phyloP scores from a whole-genome alignment of 2,797 vertebrate species.

The Euphonia xanthogaster region DNA sequence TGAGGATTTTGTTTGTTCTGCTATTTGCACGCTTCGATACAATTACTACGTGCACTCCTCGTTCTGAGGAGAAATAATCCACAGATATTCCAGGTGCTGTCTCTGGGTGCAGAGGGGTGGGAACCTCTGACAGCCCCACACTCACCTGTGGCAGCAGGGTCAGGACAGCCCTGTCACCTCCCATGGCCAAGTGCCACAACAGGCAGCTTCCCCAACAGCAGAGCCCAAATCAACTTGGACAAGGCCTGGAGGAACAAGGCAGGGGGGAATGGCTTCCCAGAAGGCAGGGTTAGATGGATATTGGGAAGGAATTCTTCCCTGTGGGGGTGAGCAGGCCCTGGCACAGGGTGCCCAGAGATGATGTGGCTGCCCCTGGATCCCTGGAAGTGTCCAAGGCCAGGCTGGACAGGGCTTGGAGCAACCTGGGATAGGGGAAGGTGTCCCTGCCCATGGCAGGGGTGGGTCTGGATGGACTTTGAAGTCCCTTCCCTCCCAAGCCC shows the following conservation, averaged over 20 bases:
- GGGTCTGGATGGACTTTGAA: neutral
- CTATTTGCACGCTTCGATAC: constrained; percentile 28
- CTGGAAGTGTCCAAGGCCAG: neutral
- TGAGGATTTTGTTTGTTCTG: constrained; percentile 59
- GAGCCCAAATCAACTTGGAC: no score
- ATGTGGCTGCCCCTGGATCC: neutral
- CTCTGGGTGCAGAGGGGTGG: neutral
- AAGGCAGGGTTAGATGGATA: neutral
- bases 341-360: neutral
- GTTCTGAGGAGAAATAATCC: neutral
- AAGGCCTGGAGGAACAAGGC: neutral
- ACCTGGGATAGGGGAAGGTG: accelerated
- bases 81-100: neutral
- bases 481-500: neutral
- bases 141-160: neutral
- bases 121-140: neutral
- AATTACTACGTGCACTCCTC: constrained; percentile 15
- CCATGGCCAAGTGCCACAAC: accelerated
- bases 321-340: accelerated
- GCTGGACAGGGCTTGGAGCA: accelerated
- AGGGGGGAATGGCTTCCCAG: neutral
- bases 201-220: neutral
- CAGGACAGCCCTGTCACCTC: neutral
- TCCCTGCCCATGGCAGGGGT: neutral
- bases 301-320: neutral